Evolutionary conservation across 2,888 invertebrate genomes (phyloP).

Genomic region (Nudaria mundana): DNA sequence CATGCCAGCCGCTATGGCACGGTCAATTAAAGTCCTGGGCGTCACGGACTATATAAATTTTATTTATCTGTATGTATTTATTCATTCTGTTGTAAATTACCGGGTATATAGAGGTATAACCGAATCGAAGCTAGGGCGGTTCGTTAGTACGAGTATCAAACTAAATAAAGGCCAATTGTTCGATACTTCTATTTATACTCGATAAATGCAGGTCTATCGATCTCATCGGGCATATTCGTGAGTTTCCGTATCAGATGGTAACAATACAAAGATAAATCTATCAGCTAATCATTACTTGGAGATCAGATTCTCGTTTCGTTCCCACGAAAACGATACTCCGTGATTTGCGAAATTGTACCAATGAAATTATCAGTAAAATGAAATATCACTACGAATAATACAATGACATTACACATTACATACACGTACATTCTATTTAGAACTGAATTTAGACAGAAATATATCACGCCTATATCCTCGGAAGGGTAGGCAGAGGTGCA

Average conservation of each 20-base stretch:
- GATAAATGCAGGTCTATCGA: slow-evolving; percentile 18
- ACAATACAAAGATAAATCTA: slow-evolving; percentile 54
- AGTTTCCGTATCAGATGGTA: slow-evolving; percentile 50
- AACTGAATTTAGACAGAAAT: too few relatives aligned
- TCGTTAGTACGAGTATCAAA: not conserved
- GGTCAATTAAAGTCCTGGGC: too few relatives aligned
- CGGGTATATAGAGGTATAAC: too few relatives aligned
- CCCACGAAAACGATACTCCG: slow-evolving; percentile 55
- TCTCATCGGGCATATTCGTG: slow-evolving; percentile 41
- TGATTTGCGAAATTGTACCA: slow-evolving; percentile 50
- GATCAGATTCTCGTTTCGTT: slow-evolving; percentile 47
- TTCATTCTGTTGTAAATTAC: too few relatives aligned
- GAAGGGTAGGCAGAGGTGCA: too few relatives aligned
- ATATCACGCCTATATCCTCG: too few relatives aligned
- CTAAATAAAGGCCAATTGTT: slow-evolving; percentile 1
- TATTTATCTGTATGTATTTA: too few relatives aligned
- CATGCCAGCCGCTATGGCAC: too few relatives aligned
- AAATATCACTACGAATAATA: too few relatives aligned
- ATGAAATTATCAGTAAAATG: slow-evolving; percentile 29
- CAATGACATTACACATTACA: too few relatives aligned
- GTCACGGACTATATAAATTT: too few relatives aligned
- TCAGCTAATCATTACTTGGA: slow-evolving; percentile 50
- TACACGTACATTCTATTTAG: too few relatives aligned
- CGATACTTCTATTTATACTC: slow-evolving; percentile 3
- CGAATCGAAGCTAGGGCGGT: not conserved